Conservation (phyloP, 2,888 invertebrate species). For the Drosophila eohydei region DNA sequence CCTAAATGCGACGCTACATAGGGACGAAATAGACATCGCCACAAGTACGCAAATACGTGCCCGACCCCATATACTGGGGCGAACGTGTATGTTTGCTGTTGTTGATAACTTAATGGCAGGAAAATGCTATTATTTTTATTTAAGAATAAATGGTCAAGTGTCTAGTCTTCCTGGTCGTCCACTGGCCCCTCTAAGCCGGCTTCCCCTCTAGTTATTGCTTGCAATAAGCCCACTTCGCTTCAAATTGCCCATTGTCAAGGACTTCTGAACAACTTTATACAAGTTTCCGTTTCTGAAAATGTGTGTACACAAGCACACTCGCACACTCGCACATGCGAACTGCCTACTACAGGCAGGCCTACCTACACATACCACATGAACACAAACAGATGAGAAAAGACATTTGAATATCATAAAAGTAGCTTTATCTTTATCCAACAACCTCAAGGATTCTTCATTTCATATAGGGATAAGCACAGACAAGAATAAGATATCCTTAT, state of each 20-base stretch:
- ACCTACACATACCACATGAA: not conserved
- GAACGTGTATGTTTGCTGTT: slow-evolving; percentile 53
- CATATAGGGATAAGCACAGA: no score
- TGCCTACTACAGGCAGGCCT: not conserved
- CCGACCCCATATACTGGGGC: slow-evolving; percentile 35
- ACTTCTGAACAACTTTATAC: slow-evolving; percentile 68
- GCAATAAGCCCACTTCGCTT: slow-evolving; percentile 56
- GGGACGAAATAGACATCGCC: slow-evolving; percentile 28
- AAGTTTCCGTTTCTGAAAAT: slow-evolving; percentile 47
- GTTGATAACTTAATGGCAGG: slow-evolving; percentile 78
- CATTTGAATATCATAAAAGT: not conserved
- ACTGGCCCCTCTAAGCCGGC: slow-evolving; percentile 2
- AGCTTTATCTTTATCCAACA: no score
- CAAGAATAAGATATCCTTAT: no score
- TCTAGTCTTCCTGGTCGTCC: slow-evolving; percentile 1
- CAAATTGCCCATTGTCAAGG: slow-evolving; percentile 72
- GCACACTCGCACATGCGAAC: slow-evolving; percentile 7
- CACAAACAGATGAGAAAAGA: not conserved
- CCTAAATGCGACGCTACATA: not conserved
- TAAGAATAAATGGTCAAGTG: slow-evolving; percentile 54
- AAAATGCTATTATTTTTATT: slow-evolving; percentile 63
- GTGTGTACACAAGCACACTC: slow-evolving; percentile 13
- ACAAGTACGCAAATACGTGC: slow-evolving; percentile 32
- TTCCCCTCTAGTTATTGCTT: slow-evolving; percentile 32
- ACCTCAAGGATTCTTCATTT: no score